These are phyloP conservation scores for Phenacoccus solenopsis DNA, from an alignment of 1,140 invertebrate genomes.

Conservation along the genomic window DNA sequence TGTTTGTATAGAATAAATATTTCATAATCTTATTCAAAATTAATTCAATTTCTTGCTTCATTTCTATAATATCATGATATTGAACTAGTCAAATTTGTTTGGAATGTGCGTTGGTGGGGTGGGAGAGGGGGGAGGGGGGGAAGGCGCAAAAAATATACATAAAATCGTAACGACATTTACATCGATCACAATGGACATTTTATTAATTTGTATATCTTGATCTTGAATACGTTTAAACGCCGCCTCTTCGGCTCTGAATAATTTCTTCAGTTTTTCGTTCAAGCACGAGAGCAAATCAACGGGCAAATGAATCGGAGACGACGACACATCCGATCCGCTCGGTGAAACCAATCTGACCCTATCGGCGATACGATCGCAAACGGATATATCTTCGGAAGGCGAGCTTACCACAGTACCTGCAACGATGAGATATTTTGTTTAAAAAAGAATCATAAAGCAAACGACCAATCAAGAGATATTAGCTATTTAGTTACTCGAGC, in stretches of 20 bases:
- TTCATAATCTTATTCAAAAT: too few species aligned
- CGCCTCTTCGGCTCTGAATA: slow-evolving; percentile 55
- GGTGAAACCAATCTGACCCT: neutral
- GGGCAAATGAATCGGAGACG: slow-evolving; percentile 34
- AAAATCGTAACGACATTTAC: too few species aligned
- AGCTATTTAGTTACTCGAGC: neutral
- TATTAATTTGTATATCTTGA: slow-evolving; percentile 45
- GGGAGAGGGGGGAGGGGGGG: too few species aligned
- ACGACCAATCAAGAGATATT: neutral
- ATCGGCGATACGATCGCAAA: slow-evolving; percentile 5
- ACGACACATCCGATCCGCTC: neutral
- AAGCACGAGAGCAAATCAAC: slow-evolving; percentile 44
- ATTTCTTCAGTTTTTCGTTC: slow-evolving; percentile 50
- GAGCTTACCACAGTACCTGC: neutral
- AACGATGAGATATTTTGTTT: too few species aligned
- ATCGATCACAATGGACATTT: slow-evolving; percentile 47
- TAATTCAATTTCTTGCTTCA: too few species aligned
- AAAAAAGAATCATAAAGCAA: neutral
- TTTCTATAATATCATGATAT: too few species aligned
- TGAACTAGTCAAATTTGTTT: too few species aligned
- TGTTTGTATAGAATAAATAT: too few species aligned
- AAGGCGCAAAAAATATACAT: too few species aligned
- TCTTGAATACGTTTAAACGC: slow-evolving; percentile 57
- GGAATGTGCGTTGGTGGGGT: too few species aligned
- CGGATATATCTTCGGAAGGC: neutral